Conservation (phyloP, 2,888 invertebrate species). For the Stenichneumon culpator region DNA sequence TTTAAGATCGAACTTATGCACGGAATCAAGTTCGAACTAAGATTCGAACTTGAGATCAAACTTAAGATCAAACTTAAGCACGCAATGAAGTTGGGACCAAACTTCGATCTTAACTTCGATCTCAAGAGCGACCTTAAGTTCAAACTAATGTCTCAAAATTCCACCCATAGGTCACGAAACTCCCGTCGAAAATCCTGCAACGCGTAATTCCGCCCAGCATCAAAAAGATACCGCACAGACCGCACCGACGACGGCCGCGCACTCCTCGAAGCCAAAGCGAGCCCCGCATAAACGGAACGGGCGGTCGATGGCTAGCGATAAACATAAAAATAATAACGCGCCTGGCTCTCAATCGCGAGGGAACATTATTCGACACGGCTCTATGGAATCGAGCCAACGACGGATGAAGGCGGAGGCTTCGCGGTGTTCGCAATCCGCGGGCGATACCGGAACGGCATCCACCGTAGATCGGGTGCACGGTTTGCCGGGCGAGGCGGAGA, state of each 20-base stretch:
- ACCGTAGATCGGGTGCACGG: background rate
- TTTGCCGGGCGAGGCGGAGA: slow-evolving; percentile 33
- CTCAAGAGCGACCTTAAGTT: too few relatives aligned
- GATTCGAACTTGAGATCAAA: too few relatives aligned
- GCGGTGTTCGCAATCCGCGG: slow-evolving; percentile 30
- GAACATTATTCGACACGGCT: slow-evolving; percentile 34
- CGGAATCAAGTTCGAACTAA: too few relatives aligned
- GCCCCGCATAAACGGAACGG: background rate
- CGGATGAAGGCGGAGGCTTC: slow-evolving; percentile 36
- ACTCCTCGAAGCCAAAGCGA: background rate
- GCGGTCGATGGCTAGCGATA: slow-evolving; percentile 35
- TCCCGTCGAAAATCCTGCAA: background rate
- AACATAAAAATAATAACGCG: slow-evolving; percentile 39
- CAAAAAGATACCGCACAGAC: background rate
- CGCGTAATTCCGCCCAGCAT: background rate
- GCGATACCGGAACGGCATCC: slow-evolving; percentile 18
- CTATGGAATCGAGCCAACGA: slow-evolving; percentile 57
- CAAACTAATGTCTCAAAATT: too few relatives aligned
- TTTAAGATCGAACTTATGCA: too few relatives aligned
- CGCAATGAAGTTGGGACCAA: too few relatives aligned
- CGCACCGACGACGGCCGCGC: background rate
- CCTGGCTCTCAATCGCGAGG: slow-evolving; percentile 15
- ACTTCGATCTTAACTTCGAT: too few relatives aligned
- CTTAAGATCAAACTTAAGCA: too few relatives aligned
- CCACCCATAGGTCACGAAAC: too few relatives aligned